Percentiles rank a stretch among this genome's conserved stretches.
phyloP scores from a whole-genome alignment of 2,797 vertebrate species.

The Botia almorhae region DNA sequence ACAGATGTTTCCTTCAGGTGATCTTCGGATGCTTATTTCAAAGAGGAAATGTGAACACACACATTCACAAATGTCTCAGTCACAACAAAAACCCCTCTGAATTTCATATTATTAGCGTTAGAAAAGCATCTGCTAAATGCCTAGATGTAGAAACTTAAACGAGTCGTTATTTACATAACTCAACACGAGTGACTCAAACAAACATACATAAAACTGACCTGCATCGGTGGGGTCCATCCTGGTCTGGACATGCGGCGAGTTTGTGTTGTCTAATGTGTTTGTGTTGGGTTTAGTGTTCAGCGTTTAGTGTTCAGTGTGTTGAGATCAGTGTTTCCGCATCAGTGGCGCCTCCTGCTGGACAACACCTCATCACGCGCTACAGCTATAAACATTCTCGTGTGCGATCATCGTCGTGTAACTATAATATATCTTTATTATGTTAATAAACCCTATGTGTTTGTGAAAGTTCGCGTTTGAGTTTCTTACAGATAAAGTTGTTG shows the following conservation, averaged over 20 bases:
- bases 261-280: background rate
- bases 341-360: background rate
- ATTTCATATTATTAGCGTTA: too few species aligned
- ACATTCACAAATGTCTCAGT: background rate
- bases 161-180: too few species aligned
- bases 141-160: background rate
- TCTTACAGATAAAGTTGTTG: too few species aligned
- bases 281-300: background rate
- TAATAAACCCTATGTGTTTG: too few species aligned
- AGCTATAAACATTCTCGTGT: background rate
- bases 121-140: too few species aligned
- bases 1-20: too few species aligned
- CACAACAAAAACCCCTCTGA: too few species aligned
- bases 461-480: too few species aligned
- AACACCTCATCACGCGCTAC: background rate
- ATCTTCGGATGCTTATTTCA: too few species aligned
- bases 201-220: background rate
- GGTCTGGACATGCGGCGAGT: background rate
- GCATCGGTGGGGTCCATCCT: slow-evolving; percentile 13
- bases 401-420: too few species aligned
- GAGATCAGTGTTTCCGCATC: background rate
- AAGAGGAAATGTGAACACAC: background rate
- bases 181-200: background rate
- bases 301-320: background rate
- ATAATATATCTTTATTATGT: too few species aligned